Percentiles rank a stretch among this genome's conserved stretches.
Evolutionary conservation across 2,797 vertebrate species (phyloP).

Genomic region (Channallabes apus): DNA sequence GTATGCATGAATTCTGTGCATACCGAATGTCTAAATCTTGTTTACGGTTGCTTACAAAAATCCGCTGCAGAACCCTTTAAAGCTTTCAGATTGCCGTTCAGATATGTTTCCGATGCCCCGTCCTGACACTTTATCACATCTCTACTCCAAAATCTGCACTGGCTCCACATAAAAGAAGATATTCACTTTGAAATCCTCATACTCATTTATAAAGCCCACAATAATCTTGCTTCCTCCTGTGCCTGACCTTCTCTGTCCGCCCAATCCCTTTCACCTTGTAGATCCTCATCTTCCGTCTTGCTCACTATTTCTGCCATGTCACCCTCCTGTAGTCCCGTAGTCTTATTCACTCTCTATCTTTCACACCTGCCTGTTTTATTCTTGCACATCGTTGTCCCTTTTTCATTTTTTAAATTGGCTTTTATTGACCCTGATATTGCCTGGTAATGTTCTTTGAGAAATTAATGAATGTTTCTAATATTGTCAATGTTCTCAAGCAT

Average conservation of each 20-base stretch:
- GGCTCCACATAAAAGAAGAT: constrained; percentile 23
- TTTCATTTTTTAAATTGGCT: background rate
- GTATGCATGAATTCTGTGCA: background rate
- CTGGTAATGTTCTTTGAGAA: background rate
- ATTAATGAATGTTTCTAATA: background rate
- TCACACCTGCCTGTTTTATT: background rate
- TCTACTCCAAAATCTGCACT: background rate
- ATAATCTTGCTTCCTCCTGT: constrained; percentile 19
- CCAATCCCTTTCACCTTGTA: constrained; percentile 12
- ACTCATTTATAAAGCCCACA: constrained; percentile 17
- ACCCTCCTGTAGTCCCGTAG: background rate
- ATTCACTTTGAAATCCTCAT: constrained; percentile 28
- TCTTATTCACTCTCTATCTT: background rate
- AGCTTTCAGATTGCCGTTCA: background rate
- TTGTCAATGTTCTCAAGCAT: background rate
- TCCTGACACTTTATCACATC: background rate
- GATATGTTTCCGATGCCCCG: background rate
- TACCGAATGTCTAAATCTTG: background rate
- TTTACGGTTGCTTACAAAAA: background rate
- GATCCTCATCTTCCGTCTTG: background rate
- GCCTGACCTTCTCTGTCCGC: constrained; percentile 19
- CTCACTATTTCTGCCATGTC: background rate
- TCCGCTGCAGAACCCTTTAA: too few species aligned
- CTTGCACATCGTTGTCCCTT: background rate
- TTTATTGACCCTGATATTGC: background rate